A percentile compares a stretch with the other conserved stretches of the same genome.
Conservation (phyloP, 2,797 vertebrate species). For the Aeoliscus strigatus region DNA sequence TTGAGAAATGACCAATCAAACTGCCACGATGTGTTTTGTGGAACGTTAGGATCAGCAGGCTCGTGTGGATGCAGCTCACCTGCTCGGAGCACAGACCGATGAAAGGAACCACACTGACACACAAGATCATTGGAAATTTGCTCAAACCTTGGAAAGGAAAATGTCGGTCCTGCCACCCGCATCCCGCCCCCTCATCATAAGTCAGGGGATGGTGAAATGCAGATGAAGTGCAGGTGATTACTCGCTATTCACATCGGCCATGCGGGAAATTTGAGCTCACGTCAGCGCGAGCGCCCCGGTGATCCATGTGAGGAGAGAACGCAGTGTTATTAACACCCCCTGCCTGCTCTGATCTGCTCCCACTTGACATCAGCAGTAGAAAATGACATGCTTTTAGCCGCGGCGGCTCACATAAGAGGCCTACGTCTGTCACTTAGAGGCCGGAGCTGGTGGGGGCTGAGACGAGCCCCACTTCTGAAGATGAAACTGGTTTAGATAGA, state of each 20-base stretch:
- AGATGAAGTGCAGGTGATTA: conserved; percentile 26
- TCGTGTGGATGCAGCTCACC: no score
- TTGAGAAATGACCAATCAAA: conserved; percentile 21
- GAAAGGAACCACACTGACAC: no score
- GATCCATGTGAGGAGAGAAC: conserved; percentile 30
- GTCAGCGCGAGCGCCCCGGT: conserved; percentile 13
- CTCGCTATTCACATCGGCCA: conserved; percentile 27
- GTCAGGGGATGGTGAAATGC: conserved; percentile 3
- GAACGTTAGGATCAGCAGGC: no score
- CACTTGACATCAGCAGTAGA: conserved; percentile 68
- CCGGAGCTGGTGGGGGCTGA: conserved; percentile 43
- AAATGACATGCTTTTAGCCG: conserved; percentile 71
- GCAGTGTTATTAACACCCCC: conserved; percentile 56
- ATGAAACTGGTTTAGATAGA: conserved; percentile 45
- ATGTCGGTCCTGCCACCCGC: neutral
- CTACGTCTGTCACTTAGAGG: conserved; percentile 61
- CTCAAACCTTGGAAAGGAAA: no score
- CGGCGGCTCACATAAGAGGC: conserved; percentile 54
- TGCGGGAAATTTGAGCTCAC: conserved; percentile 35
- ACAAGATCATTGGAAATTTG: no score
- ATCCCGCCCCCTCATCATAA: conserved; percentile 3
- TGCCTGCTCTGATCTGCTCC: conserved; percentile 56
- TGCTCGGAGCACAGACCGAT: no score
- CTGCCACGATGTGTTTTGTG: no score
- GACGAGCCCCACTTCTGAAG: conserved; percentile 40